Evolutionary conservation across 2,888 invertebrate species (phyloP), one percentile per base, ranked within the genome.

Genomic region (Clepsis dumicolana): DNA sequence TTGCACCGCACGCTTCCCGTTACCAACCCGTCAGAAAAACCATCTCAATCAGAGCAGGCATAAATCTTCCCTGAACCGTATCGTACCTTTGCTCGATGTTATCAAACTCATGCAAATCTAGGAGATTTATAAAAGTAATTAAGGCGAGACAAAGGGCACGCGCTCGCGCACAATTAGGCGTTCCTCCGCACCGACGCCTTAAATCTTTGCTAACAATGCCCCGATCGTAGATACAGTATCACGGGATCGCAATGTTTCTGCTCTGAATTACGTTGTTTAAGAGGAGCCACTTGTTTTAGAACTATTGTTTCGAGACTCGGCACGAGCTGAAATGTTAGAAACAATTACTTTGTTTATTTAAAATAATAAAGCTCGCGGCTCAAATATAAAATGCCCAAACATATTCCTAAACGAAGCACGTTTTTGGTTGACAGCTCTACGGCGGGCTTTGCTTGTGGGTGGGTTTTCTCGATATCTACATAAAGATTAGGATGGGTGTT

Each of bases 51-150:
- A 41, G 41, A 52, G 52, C 50, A 12, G n/a, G 25, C 50, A 32
- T 66, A 66, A 66, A 61, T 54, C 60, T 61, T 16, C 63, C 68
- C 24, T 68, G 68, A 68, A 68, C 68, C 68, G 63, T 64, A 53
- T 87, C 82, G 75, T 79, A 87, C 86, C 87, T 88, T 86, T 84
- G 80, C 79, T 74, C 75, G 82, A 84, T 84, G 72, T 65, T 83
- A 87, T 87, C 87, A 59, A 57, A 68, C 72, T 70, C 82, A 85
- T 86, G 87, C 85, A 86, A 85, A 88, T 88, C 84, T 83, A 86
- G 84, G 83, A 79, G 83, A 83, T 85, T 83, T 86, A 87, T 87
- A 87, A 86, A 86, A 85, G 88, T 85, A 87, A 88, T 89, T 88
- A 88, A 82, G 71, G 74, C 71, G 80, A 86, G 85, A 87, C 87